These are phyloP conservation scores for Colletes latitarsis DNA, from an alignment of 1,140 invertebrate species.

Conservation along the genomic window DNA sequence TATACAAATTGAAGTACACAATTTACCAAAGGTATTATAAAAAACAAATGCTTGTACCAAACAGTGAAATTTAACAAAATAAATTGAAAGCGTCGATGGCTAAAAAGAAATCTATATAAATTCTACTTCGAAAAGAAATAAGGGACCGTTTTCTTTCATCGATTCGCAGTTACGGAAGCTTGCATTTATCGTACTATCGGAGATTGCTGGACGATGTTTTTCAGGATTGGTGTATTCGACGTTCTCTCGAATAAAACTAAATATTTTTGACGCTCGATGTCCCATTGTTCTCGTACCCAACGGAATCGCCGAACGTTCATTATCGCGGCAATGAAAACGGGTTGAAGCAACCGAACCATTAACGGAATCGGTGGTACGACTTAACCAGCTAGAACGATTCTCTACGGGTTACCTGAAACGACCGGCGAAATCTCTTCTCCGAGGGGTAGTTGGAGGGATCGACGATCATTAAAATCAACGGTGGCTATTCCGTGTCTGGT, in stretches of 20 bases:
- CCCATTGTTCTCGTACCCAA: not conserved
- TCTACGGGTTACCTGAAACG: conserved; percentile 20
- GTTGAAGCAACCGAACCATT: conserved; percentile 58
- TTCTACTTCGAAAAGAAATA: too few species aligned
- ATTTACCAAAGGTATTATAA: too few species aligned
- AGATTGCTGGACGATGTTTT: too few species aligned
- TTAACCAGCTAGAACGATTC: conserved; percentile 22
- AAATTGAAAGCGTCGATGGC: too few species aligned
- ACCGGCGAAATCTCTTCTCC: conserved; percentile 29
- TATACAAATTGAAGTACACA: too few species aligned
- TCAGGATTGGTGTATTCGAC: not conserved
- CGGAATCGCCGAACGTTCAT: conserved; percentile 63
- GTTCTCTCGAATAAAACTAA: not conserved
- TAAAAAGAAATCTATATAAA: too few species aligned
- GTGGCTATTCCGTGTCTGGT: not conserved
- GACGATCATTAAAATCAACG: conserved; percentile 37
- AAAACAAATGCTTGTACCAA: too few species aligned
- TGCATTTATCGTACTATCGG: too few species aligned
- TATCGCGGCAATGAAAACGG: conserved; percentile 32
- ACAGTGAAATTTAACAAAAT: too few species aligned
- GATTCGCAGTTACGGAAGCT: too few species aligned
- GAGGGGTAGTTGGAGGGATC: conserved; percentile 16
- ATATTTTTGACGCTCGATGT: too few species aligned
- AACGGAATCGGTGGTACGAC: conserved; percentile 58
- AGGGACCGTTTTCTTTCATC: too few species aligned